Evolutionary conservation across 1,140 invertebrate genomes (phyloP).

Genomic region (Chlorops oryzae): DNA sequence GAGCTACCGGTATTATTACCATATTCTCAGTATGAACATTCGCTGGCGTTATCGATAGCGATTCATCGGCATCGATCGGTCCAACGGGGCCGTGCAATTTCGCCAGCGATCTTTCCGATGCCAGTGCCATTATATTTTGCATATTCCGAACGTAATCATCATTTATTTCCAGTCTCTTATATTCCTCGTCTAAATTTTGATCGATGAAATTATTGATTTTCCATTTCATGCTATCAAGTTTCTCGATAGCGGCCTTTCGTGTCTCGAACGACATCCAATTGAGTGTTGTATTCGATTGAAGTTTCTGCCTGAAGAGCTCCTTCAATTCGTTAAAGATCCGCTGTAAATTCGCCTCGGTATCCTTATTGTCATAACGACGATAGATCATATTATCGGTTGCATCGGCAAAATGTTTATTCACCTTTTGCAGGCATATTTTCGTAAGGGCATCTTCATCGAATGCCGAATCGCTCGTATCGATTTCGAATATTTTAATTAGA

Average conservation of each 20-base stretch:
- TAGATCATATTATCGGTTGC: constrained; percentile 39
- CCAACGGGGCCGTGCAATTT: constrained; percentile 22
- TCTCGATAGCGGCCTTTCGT: constrained; percentile 24
- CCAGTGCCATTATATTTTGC: not conserved
- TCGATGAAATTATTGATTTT: constrained; percentile 28
- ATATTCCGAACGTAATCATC: constrained; percentile 15
- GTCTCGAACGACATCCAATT: constrained; percentile 21
- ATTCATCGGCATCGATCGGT: constrained; percentile 24
- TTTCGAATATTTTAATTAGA: constrained; percentile 21
- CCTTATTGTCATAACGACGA: constrained; percentile 21
- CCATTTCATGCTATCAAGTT: constrained; percentile 30
- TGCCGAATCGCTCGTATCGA: constrained; percentile 9
- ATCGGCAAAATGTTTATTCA: constrained; percentile 29
- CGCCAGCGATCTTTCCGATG: constrained; percentile 7
- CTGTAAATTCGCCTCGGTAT: constrained; percentile 26
- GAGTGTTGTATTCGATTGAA: constrained; percentile 23
- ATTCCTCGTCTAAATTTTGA: constrained; percentile 28
- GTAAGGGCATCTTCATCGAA: constrained; percentile 16
- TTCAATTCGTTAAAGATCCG: constrained; percentile 32
- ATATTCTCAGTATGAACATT: constrained; percentile 35
- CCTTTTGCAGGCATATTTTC: constrained; percentile 18
- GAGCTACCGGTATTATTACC: constrained; percentile 31
- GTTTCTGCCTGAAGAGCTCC: constrained; percentile 21
- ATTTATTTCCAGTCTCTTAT: constrained; percentile 17
- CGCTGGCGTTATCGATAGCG: constrained; percentile 31